A percentile compares a stretch with the other conserved stretches of the same genome.
Conservation (phyloP, 2,113 vertebrate genomes). For the Odontophorus gujanensis region DNA sequence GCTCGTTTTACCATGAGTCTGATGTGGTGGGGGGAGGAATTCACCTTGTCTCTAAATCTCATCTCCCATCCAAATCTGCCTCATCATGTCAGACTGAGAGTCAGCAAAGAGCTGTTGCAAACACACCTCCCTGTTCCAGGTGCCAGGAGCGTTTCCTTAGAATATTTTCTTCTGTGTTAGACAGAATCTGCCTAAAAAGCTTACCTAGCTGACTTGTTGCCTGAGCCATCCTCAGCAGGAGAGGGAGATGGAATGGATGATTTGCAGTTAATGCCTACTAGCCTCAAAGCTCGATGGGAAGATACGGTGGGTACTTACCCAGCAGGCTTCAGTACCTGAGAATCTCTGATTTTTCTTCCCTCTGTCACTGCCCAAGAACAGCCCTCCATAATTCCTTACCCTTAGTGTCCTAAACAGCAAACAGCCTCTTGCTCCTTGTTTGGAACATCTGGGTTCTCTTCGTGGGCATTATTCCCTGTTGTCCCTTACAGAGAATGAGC, state of each 20-base stretch:
- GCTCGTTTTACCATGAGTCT: neutral
- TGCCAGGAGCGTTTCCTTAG: neutral
- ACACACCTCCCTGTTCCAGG: neutral
- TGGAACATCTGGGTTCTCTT: neutral
- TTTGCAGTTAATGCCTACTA: neutral
- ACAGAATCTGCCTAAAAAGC: neutral
- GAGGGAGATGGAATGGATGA: neutral
- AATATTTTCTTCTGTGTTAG: neutral
- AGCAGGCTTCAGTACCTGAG: neutral
- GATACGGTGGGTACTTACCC: neutral
- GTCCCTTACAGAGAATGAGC: neutral
- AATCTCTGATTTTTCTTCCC: neutral
- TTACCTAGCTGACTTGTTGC: neutral
- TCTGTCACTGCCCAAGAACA: neutral
- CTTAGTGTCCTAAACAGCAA: neutral
- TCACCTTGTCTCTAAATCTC: neutral
- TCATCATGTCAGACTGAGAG: neutral
- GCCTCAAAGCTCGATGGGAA: neutral
- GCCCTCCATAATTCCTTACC: neutral
- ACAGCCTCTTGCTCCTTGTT: neutral
- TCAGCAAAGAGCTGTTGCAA: neutral
- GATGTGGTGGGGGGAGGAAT: neutral
- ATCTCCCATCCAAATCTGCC: slow-evolving; percentile 14
- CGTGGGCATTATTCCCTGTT: neutral
- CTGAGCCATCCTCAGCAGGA: neutral